Conservation (phyloP, 2,888 invertebrate species). For the Branchinecta sandiegonensis region DNA sequence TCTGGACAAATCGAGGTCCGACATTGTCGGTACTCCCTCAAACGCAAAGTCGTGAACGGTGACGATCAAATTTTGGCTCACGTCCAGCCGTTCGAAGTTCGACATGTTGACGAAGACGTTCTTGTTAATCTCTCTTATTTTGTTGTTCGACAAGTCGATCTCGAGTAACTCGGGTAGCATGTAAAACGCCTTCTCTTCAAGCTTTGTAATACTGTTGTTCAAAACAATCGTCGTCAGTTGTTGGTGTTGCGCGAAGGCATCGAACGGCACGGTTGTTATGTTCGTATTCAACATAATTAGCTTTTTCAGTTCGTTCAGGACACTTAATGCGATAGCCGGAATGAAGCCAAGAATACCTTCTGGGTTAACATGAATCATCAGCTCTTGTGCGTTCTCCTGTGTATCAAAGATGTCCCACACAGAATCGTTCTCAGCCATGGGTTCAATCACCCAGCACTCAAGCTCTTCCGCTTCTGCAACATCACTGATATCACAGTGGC, state of each 20-base stretch:
- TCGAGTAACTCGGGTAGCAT: neutral
- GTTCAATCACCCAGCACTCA: neutral
- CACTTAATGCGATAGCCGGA: neutral
- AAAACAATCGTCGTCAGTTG: neutral
- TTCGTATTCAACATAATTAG: neutral
- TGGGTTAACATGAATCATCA: neutral
- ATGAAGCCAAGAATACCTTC: neutral
- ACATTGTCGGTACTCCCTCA: neutral
- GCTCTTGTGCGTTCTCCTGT: neutral
- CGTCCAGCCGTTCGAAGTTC: neutral
- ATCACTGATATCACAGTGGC: slow-evolving; percentile 1
- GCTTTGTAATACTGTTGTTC: neutral
- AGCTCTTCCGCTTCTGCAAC: slow-evolving; percentile 3
- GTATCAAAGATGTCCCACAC: slow-evolving; percentile 3
- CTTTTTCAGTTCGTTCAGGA: slow-evolving; percentile 2
- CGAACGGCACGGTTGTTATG: neutral
- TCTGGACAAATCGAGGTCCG: neutral
- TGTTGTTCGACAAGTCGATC: neutral
- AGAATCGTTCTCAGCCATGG: neutral
- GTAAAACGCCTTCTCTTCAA: slow-evolving; percentile 7
- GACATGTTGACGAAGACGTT: neutral
- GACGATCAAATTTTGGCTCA: slow-evolving; percentile 2
- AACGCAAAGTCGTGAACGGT: slow-evolving; percentile 2
- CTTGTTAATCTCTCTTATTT: neutral
- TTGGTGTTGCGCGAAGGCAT: neutral